Conservation (phyloP, 2,888 invertebrate species). For the Leptopilina drosophilae region DNA sequence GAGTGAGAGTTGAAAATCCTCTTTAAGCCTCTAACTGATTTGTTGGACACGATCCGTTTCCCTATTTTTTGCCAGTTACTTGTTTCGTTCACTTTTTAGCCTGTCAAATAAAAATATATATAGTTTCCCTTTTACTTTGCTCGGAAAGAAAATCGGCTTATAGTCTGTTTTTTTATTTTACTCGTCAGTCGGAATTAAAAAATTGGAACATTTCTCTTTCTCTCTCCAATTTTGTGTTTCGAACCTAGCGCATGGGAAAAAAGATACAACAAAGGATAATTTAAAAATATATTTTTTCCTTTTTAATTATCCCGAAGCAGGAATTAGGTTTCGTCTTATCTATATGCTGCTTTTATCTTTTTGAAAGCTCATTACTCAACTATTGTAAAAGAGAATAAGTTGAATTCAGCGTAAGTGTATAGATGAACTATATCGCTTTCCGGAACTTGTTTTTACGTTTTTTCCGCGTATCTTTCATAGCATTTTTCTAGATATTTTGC, state of each 20-base stretch:
- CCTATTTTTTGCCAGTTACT: conserved; percentile 8
- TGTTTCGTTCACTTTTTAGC: conserved; percentile 2
- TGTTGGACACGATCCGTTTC: conserved; percentile 27
- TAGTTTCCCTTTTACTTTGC: not conserved
- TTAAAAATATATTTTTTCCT: too few species aligned
- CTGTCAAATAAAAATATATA: conserved; percentile 1
- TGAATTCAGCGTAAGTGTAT: conserved; percentile 9
- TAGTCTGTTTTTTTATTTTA: not conserved
- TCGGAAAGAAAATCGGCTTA: conserved; percentile 12
- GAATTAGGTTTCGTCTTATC: conserved; percentile 66
- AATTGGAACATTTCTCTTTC: too few species aligned
- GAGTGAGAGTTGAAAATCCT: conserved; percentile 12
- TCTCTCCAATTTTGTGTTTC: too few species aligned
- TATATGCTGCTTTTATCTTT: conserved; percentile 8
- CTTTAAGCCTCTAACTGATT: conserved; percentile 27
- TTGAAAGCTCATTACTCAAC: conserved; percentile 22
- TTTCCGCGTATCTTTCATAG: conserved; percentile 48
- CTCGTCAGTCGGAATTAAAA: not conserved
- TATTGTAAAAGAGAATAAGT: conserved; percentile 19
- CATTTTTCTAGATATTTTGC: conserved; percentile 62
- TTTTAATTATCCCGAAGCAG: not conserved
- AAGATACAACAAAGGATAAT: too few species aligned
- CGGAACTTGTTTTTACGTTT: conserved; percentile 47
- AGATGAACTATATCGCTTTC: conserved; percentile 34
- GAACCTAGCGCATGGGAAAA: too few species aligned